Conservation (phyloP, 2,113 vertebrate species). For the Phocoena phocoena region DNA sequence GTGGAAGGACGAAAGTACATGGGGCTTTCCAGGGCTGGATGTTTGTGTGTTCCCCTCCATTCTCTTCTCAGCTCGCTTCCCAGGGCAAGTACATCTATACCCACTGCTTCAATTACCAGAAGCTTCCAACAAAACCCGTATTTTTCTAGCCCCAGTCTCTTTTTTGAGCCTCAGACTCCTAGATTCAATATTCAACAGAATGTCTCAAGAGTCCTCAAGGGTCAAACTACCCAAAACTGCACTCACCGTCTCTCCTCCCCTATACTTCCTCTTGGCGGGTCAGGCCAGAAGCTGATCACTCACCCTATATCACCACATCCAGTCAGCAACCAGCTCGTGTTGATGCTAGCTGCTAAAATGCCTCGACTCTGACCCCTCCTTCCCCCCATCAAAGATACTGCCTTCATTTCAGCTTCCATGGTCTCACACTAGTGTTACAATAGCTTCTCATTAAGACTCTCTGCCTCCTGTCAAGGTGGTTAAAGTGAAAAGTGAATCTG, state of each 20-base stretch:
- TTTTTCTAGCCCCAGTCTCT: neutral
- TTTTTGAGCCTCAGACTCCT: neutral
- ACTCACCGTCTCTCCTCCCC: neutral
- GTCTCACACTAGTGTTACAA: neutral
- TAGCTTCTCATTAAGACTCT: neutral
- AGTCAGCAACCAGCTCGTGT: neutral
- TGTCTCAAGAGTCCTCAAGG: neutral
- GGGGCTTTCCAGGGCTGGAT: neutral
- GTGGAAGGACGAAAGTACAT: accelerated
- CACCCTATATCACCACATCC: neutral
- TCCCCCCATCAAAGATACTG: neutral
- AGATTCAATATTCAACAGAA: neutral
- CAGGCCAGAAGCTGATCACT: neutral
- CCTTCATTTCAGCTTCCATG: neutral
- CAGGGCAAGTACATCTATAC: too few species aligned
- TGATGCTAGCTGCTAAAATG: neutral
- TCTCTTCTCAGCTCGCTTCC: neutral
- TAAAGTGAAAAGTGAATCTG: neutral
- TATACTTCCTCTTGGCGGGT: neutral
- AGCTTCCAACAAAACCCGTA: neutral
- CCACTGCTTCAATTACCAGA: neutral
- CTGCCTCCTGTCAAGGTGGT: neutral
- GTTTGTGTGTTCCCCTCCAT: neutral
- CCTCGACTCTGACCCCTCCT: too few species aligned
- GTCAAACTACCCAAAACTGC: neutral